These are phyloP conservation scores for Hydropotes inermis DNA, from an alignment of 2,113 vertebrate genomes.

Conservation along the genomic window DNA sequence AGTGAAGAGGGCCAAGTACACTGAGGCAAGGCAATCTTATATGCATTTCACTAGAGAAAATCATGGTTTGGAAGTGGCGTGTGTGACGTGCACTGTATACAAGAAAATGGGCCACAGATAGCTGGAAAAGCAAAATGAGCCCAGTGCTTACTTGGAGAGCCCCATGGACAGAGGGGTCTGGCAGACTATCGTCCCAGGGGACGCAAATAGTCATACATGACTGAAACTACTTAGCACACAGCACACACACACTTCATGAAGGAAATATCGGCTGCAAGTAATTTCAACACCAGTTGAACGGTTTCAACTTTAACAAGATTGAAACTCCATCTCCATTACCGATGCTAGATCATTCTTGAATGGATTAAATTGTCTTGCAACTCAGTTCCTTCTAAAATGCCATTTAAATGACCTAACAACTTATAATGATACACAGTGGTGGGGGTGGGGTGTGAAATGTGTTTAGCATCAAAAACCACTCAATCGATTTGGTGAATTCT, in stretches of 20 bases:
- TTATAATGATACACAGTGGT: neutral
- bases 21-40: neutral
- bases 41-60: neutral
- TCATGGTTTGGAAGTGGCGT: neutral
- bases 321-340: neutral
- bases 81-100: neutral
- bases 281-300: neutral
- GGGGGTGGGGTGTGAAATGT: neutral
- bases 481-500: neutral
- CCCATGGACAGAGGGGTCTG: neutral
- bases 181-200: neutral
- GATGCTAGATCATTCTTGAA: neutral
- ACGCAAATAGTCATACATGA: neutral
- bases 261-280: neutral
- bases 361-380: neutral
- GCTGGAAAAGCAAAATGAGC: neutral
- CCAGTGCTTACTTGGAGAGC: neutral
- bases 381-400: neutral
- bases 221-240: neutral
- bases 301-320: neutral
- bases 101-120: neutral
- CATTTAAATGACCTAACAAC: neutral
- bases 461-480: conserved; percentile 28
- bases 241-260: neutral
- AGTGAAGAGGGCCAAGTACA: neutral